phyloP scores from a whole-genome alignment of 2,888 invertebrate genomes.

The Polydrusus cervinus region DNA sequence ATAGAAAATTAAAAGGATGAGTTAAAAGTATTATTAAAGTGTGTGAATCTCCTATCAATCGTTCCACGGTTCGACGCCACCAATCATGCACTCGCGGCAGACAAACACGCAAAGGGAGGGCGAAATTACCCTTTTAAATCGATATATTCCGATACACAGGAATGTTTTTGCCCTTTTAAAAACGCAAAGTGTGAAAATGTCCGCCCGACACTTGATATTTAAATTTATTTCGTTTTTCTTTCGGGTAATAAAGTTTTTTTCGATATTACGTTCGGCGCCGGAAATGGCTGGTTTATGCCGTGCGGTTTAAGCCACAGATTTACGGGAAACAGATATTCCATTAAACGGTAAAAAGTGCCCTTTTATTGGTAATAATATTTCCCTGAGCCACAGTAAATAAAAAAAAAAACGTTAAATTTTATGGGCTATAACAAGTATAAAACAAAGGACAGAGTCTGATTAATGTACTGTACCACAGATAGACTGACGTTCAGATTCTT shows the following conservation, averaged over 20 bases:
- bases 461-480: no score
- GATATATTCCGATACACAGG: slow-evolving; percentile 46
- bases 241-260: slow-evolving; percentile 18
- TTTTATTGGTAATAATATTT: no score
- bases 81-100: slow-evolving; percentile 48
- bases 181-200: slow-evolving; percentile 43
- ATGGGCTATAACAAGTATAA: not conserved
- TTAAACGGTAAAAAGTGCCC: no score
- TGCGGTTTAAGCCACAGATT: not conserved
- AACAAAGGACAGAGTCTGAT: no score
- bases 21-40: slow-evolving; percentile 52
- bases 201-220: slow-evolving; percentile 38
- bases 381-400: not conserved
- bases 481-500: no score
- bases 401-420: slow-evolving; percentile 1
- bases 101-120: slow-evolving; percentile 52
- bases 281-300: not conserved
- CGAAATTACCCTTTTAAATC: slow-evolving; percentile 53
- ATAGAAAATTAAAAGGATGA: slow-evolving; percentile 47
- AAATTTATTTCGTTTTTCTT: slow-evolving; percentile 38
- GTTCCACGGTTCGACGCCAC: slow-evolving; percentile 41
- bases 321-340: not conserved
- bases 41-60: slow-evolving; percentile 51
- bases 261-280: not conserved
- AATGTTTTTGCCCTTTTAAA: slow-evolving; percentile 49